phyloP scores from a whole-genome alignment of 2,113 vertebrate species.

The Hemibagrus wyckioides region DNA sequence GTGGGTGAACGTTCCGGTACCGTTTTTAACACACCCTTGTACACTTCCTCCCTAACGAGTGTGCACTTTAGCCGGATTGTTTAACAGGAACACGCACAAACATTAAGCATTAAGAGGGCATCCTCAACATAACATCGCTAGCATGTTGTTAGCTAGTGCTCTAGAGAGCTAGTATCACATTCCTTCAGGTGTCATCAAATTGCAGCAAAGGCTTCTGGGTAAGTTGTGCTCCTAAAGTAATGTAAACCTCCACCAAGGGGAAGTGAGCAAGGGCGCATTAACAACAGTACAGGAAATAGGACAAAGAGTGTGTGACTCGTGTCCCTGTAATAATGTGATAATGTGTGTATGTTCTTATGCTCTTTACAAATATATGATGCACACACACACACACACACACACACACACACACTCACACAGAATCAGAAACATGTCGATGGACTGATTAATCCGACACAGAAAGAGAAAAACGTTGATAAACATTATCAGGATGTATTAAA shows the following conservation, averaged over 20 bases:
- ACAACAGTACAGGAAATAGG: neutral
- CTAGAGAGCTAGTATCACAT: neutral
- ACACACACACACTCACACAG: neutral
- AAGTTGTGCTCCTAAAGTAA: slow-evolving; percentile 19
- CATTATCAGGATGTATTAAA: slow-evolving; percentile 21
- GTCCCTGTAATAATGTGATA: neutral
- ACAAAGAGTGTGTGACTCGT: neutral
- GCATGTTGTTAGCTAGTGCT: neutral
- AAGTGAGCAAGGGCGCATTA: slow-evolving; percentile 10
- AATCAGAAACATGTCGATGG: neutral
- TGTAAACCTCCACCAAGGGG: neutral
- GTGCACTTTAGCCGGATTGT: neutral
- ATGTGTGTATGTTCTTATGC: neutral
- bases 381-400: neutral
- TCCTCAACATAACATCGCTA: neutral
- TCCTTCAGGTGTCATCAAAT: neutral
- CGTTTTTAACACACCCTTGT: slow-evolving; percentile 2
- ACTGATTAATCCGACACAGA: neutral
- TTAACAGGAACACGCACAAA: neutral
- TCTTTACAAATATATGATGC: neutral
- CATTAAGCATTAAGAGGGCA: neutral
- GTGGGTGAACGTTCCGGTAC: neutral
- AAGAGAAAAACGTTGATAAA: neutral
- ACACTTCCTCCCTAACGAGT: neutral
- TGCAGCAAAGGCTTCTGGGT: slow-evolving; percentile 10